Conservation (phyloP, 2,797 vertebrate species). For the Synanceia verrucosa region DNA sequence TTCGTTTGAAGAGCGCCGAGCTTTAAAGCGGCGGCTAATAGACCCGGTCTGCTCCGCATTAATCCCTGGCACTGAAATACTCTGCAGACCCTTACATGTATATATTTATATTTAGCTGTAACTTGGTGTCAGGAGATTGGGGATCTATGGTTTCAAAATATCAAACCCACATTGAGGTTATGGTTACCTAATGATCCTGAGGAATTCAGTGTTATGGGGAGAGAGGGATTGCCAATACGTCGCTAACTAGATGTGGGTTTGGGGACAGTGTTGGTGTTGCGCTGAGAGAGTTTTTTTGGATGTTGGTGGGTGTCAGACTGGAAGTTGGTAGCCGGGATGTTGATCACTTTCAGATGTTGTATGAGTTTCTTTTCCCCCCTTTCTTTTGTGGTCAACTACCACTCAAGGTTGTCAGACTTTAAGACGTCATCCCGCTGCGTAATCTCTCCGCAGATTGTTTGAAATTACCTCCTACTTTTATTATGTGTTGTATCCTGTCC, state of each 20-base stretch:
- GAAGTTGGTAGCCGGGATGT: constrained; percentile 37
- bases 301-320: constrained; percentile 28
- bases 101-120: constrained; percentile 50
- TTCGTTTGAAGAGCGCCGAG: constrained; percentile 53
- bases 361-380: background rate
- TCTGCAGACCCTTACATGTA: constrained; percentile 13
- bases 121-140: constrained; percentile 23
- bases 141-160: constrained; percentile 35
- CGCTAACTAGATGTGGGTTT: constrained; percentile 30
- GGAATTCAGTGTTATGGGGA: constrained; percentile 37
- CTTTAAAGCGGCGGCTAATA: constrained; percentile 58
- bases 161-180: constrained; percentile 56
- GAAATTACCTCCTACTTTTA: constrained; percentile 38
- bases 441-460: constrained; percentile 36
- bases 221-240: constrained; percentile 20
- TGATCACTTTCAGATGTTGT: constrained; percentile 60
- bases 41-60: constrained; percentile 52
- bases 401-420: constrained; percentile 43
- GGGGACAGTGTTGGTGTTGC: constrained; percentile 26
- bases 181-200: constrained; percentile 51
- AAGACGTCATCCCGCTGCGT: constrained; percentile 36
- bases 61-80: constrained; percentile 45
- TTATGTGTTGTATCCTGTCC: constrained; percentile 27
- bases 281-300: constrained; percentile 5
- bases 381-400: constrained; percentile 38